These are phyloP conservation scores for Ornithoptera priamus DNA, from an alignment of 2,888 invertebrate species.

Conservation along the genomic window DNA sequence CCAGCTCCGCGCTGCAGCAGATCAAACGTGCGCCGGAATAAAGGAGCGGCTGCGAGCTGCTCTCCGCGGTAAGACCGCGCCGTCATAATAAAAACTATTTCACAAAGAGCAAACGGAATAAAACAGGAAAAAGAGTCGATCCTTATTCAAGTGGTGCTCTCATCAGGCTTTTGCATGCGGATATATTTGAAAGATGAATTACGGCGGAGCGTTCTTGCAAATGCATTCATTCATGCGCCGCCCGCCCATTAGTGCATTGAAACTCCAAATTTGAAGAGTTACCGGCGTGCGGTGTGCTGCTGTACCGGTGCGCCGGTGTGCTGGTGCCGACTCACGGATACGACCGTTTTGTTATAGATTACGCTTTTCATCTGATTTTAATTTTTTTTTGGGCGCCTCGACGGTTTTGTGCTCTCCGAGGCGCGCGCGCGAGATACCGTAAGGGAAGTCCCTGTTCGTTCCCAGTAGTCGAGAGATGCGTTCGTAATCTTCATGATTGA, in stretches of 20 bases:
- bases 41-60: conserved; percentile 3
- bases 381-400: conserved; percentile 17
- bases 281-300: conserved; percentile 43
- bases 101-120: conserved; percentile 29
- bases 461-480: no score
- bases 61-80: conserved; percentile 17
- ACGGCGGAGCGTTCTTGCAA: conserved; percentile 33
- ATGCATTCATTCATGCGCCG: conserved; percentile 61
- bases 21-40: conserved; percentile 12
- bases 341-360: conserved; percentile 30
- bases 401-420: conserved; percentile 3
- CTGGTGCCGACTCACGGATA: conserved; percentile 14
- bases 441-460: no score
- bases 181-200: conserved; percentile 30
- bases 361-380: conserved; percentile 23
- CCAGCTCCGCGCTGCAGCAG: background rate
- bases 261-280: conserved; percentile 62
- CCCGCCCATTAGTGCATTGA: conserved; percentile 65
- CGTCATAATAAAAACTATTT: conserved; percentile 29
- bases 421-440: no score
- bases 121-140: conserved; percentile 32
- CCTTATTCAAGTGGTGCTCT: conserved; percentile 33
- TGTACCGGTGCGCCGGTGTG: conserved; percentile 36
- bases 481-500: no score
- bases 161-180: conserved; percentile 28